phyloP scores from a whole-genome alignment of 2,113 vertebrate species.

The Chinchilla lanigera region DNA sequence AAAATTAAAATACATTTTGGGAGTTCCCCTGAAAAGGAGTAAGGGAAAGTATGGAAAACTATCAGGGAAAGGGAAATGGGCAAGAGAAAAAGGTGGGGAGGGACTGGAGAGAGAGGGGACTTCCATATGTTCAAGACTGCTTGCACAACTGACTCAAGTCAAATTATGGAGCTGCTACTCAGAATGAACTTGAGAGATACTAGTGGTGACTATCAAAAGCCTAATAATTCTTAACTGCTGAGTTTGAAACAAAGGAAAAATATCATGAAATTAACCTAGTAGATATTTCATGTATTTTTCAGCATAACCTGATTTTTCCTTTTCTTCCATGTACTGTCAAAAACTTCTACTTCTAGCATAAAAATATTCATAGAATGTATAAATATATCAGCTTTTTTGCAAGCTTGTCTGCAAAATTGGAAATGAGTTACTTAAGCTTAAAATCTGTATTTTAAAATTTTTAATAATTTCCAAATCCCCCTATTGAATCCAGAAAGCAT shows the following conservation, averaged over 20 bases:
- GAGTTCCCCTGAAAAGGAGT: constrained; percentile 55
- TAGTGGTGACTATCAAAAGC: neutral
- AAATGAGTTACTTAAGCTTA: constrained; percentile 8
- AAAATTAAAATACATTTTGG: constrained; percentile 13
- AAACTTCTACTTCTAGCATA: neutral
- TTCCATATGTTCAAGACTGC: neutral
- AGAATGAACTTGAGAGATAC: neutral
- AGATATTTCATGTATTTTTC: neutral
- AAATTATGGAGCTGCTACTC: neutral
- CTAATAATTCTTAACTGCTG: constrained; percentile 9
- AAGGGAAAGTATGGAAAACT: neutral
- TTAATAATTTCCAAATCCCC: neutral
- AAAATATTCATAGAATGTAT: constrained; percentile 21
- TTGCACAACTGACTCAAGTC: neutral
- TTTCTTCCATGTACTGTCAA: neutral
- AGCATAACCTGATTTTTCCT: neutral
- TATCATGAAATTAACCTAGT: neutral
- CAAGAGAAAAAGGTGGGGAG: accelerated
- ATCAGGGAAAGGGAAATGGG: neutral
- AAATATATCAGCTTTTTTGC: neutral
- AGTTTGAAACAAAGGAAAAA: constrained; percentile 12
- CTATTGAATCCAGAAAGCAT: neutral
- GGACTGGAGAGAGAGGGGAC: neutral
- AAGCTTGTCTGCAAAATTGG: neutral
- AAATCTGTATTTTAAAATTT: neutral